Base-by-base conservation (phyloP, 2,888 invertebrate species). In the Tuta absoluta region DNA sequence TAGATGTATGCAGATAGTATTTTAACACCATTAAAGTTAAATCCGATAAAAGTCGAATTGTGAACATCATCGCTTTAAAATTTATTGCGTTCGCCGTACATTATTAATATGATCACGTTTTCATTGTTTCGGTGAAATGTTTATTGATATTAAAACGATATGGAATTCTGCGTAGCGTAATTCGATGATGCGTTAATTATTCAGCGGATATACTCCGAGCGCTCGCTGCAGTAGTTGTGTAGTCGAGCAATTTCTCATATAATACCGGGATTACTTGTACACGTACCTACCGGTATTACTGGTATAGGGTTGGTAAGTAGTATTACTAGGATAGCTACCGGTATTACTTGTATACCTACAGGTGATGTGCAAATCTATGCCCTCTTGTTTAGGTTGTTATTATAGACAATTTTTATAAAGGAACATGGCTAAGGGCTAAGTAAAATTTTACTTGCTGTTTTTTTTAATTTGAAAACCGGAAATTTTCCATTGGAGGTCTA, bases 141-240 rank as follows among this genome's bases (percentile, higher is more conserved):
- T 51, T 51, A 51, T 51, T 51, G 51, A 51, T 23, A 51, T 51
- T 21, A 45, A 51, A 56, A 56, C 28, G 56, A 56, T 28, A 24
- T 56, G 24, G 0, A 28, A 56, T 56, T 56, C 5, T 24, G 28
- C 51, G 12, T 23, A 5, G 51, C 21, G 12, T 24, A 56, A 24
- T 28, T 24, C 28, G 28, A 56, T 28, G 56, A 56, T n/a, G n/a
- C 23, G 56, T 28, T 56, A 28, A 56, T 56, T 56, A 28, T 56
- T 14, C 24, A 28, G 10, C 7, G 56, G 5, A 14, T 28, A 56
- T 28, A n/a, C 56, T 28, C n/a, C 28, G 51, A n/a, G 45, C 45
- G 21, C 28, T 56, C 21, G n/a, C n/a, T 53, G 53, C 24, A 28
- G 51, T 45, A 45, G 21, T 51, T 51, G 24, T 56, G 23, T 56